Evolutionary conservation across 2,113 vertebrate genomes (phyloP).

Genomic region (Clarias magur): DNA sequence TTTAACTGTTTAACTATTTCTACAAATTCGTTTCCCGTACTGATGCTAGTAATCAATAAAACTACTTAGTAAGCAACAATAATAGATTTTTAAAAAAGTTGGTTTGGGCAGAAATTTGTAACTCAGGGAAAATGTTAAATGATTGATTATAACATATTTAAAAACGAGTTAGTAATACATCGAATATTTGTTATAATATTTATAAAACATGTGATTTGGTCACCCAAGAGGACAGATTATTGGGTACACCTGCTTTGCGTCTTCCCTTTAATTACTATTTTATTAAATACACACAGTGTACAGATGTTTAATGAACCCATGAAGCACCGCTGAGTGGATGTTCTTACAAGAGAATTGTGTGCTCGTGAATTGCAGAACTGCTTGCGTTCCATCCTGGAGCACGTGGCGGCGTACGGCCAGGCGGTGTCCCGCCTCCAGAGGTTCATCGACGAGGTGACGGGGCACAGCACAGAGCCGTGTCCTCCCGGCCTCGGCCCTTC

Average conservation of each 20-base stretch:
- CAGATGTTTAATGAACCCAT: not conserved
- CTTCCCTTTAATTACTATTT: not conserved
- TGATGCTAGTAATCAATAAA: too few relatives aligned
- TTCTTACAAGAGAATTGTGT: too few relatives aligned
- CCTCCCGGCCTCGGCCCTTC: constrained; percentile 70
- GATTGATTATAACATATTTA: not conserved
- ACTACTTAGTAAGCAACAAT: not conserved
- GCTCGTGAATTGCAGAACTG: constrained; percentile 75
- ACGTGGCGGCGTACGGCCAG: constrained; percentile 90
- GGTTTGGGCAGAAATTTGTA: not conserved
- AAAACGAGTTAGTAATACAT: not conserved
- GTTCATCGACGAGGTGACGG: constrained; percentile 97
- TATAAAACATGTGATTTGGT: too few relatives aligned
- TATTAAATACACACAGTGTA: not conserved
- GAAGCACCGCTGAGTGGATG: not conserved
- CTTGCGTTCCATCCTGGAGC: constrained; percentile 87
- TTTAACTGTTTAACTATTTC: too few relatives aligned
- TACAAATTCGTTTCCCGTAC: too few relatives aligned
- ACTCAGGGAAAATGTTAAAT: not conserved
- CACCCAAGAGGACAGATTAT: not conserved
- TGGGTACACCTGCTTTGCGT: not conserved
- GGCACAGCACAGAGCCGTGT: constrained; percentile 77
- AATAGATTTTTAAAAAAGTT: not conserved
- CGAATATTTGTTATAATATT: too few relatives aligned
- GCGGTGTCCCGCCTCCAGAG: constrained; percentile 89